Base-by-base conservation (phyloP, 2,888 invertebrate genomes). In the Ormyrus nitidulus region DNA sequence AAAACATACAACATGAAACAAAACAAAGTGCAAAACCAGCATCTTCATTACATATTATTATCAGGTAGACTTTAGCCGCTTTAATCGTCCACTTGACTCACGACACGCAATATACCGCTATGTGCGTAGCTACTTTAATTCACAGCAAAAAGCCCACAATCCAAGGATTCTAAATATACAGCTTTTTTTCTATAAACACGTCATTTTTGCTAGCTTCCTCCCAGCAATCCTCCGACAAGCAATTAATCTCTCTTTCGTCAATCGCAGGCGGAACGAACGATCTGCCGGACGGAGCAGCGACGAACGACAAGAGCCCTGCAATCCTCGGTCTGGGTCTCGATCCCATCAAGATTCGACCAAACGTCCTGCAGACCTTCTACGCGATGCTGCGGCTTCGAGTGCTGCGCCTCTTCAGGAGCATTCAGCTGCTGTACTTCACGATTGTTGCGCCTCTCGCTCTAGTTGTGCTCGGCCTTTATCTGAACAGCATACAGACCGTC, bases 371-470 rank as follows among this genome's bases (percentile, higher is more conserved):
- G 86, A 94, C 93, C 0, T 92, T 95, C 80, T 92, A 93, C 78
- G 95, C 95, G 0, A 92, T 96, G 85, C 91, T 95, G 66, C 93
- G 93, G 88, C 91, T 96, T 83, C 91, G 96, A 77, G 91, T 93
- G 0, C 91, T 95, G 62, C 91, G 95, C 79, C 92, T 95, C 91
- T 92, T 94, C 82, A 91, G 95, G 49, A 95, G 94, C 85, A 92
- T 94, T 0, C 95, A 95, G 89, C 93, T 95, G 86, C 91, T 96
- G 1, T 95, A 95, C 85, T 94, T 95, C 85, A 94, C 95, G 92
- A 93, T 96, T 82, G 91, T 95, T 71, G 92, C 95, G 88, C 95
- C 95, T 0, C 92, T 95, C 5, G 92, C 93, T 64, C 92, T 95
- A 79, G 94, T 95, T 76, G 94, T 94, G 0, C 89, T 94, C 13